A percentile compares a stretch with the other conserved stretches of the same genome.
Evolutionary conservation across 1,140 invertebrate genomes (phyloP).

Genomic region (Aleiodes sp.): DNA sequence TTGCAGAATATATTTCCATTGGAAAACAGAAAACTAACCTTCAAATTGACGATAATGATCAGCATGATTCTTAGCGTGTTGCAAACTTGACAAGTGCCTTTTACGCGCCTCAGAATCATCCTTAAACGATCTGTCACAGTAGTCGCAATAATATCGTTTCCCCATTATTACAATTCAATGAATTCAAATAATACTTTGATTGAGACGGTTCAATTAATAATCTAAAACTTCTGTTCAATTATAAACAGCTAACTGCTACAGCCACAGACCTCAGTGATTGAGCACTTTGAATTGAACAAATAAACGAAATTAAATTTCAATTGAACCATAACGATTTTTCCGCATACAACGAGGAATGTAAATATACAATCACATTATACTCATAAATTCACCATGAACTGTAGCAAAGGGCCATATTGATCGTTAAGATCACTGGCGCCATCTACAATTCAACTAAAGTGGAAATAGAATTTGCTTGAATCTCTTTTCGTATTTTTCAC

Average conservation of each 20-base stretch:
- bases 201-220: no score
- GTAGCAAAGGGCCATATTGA: background rate
- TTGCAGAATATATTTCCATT: no score
- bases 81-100: conserved; percentile 72
- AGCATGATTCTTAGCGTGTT: conserved; percentile 70
- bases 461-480: no score
- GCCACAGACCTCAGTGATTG: no score
- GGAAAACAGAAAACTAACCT: conserved; percentile 60
- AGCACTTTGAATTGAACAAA: background rate
- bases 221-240: no score
- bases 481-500: no score
- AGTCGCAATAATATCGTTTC: conserved; percentile 75
- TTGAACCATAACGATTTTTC: background rate
- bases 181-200: no score
- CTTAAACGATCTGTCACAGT: conserved; percentile 75
- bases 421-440: background rate
- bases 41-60: conserved; percentile 72
- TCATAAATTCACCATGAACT: background rate
- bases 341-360: background rate
- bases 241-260: no score
- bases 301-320: background rate
- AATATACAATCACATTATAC: background rate
- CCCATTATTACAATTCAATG: conserved; percentile 62
- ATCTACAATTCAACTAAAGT: no score
- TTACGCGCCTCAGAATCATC: conserved; percentile 70